phyloP scores from a whole-genome alignment of 2,888 invertebrate species.

The Eristalis intricaria region DNA sequence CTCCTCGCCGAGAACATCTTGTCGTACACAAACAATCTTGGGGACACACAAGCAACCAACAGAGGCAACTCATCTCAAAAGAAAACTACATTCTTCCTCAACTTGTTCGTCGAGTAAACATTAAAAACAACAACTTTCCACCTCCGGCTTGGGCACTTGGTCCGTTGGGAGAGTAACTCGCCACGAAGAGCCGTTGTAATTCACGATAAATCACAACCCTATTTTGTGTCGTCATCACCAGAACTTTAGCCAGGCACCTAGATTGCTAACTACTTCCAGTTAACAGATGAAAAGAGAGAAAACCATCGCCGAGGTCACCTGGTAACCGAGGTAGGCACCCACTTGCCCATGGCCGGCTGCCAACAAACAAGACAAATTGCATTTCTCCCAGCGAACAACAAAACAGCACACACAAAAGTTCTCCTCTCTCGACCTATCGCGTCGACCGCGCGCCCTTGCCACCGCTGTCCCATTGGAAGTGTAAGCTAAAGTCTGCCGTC shows the following conservation, averaged over 20 bases:
- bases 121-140: background rate
- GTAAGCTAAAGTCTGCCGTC: slow-evolving; percentile 13
- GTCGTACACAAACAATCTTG: background rate
- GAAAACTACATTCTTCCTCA: background rate
- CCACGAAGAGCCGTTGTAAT: slow-evolving; percentile 24
- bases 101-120: background rate
- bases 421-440: slow-evolving; percentile 14
- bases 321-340: slow-evolving; percentile 6
- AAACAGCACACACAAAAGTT: slow-evolving; percentile 23
- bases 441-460: background rate
- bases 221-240: slow-evolving; percentile 55
- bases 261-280: slow-evolving; percentile 63
- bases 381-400: slow-evolving; percentile 61
- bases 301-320: slow-evolving; percentile 44
- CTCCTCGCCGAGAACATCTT: background rate
- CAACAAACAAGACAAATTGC: slow-evolving; percentile 71
- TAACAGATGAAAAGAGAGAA: slow-evolving; percentile 42
- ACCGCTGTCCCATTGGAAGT: background rate
- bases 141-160: background rate
- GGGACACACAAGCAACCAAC: background rate
- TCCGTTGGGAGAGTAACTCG: background rate
- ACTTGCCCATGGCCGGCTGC: slow-evolving; percentile 18
- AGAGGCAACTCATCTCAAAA: background rate
- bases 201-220: slow-evolving; percentile 63
- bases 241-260: slow-evolving; percentile 58